Percentiles rank a stretch among this genome's conserved stretches.
Conservation (phyloP, 2,113 vertebrate genomes). For the Tonatia bakeri region DNA sequence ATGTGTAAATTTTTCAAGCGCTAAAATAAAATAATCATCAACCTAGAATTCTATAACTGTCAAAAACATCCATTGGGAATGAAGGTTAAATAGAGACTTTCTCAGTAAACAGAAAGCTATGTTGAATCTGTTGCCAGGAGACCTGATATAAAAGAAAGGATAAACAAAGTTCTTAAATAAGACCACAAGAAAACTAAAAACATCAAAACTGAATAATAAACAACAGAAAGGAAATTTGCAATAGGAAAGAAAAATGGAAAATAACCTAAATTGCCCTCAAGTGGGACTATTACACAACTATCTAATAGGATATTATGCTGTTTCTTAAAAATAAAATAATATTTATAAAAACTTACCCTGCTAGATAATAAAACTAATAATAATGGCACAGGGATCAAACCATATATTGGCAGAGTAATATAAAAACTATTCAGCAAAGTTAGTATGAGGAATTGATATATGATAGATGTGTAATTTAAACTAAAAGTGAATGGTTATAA, state of each 20-base stretch:
- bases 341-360: too few species aligned
- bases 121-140: background rate
- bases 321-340: background rate
- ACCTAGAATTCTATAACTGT: too few species aligned
- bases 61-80: too few species aligned
- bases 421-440: background rate
- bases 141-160: background rate
- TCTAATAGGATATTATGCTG: background rate
- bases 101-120: background rate
- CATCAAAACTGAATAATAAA: background rate
- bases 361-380: background rate
- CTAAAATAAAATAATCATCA: background rate
- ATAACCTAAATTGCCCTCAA: background rate
- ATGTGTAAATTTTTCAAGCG: background rate
- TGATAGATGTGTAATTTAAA: background rate
- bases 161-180: background rate
- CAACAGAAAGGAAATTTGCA: background rate
- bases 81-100: too few species aligned
- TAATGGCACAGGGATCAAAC: background rate
- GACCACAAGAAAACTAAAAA: background rate
- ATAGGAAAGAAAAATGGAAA: background rate
- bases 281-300: background rate
- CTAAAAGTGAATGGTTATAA: background rate
- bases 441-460: background rate
- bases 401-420: background rate